Percentiles rank a stretch among this genome's conserved stretches.
These are phyloP conservation scores for Micromussa lordhowensis DNA, from an alignment of 92 coral and sea anemone species.

Conservation along the genomic window DNA sequence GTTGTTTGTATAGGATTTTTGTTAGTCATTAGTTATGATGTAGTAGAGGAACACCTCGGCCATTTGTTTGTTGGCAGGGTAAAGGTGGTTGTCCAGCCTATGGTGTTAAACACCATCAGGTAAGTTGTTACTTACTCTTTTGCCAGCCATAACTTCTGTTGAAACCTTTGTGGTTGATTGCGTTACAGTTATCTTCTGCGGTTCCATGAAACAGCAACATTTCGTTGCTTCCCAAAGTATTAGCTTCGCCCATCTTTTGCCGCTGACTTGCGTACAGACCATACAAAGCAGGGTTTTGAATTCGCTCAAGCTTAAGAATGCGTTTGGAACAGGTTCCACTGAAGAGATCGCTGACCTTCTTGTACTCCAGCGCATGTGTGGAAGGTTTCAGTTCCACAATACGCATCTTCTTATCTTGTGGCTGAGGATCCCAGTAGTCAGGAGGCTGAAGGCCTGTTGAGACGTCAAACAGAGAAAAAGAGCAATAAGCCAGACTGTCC, in stretches of 20 bases:
- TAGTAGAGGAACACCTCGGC: too few relatives aligned
- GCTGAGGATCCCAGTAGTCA: conserved; percentile 63
- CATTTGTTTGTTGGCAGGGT: too few relatives aligned
- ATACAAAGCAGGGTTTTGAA: conserved; percentile 68
- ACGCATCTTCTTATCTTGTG: conserved; percentile 38
- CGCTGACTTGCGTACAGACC: conserved; percentile 56
- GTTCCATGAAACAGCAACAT: conserved; percentile 50
- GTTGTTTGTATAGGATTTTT: too few relatives aligned
- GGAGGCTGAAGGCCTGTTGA: conserved; percentile 28
- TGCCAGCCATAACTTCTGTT: conserved; percentile 62
- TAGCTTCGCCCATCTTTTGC: conserved; percentile 71
- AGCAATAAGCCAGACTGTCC: neutral
- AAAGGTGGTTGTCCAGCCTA: too few relatives aligned
- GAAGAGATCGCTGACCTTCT: conserved; percentile 45
- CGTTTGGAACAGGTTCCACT: conserved; percentile 10
- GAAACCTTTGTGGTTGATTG: conserved; percentile 29
- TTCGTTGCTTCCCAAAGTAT: conserved; percentile 51
- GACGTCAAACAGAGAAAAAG: neutral
- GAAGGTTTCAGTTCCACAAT: conserved; percentile 4
- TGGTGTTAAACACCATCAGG: too few relatives aligned
- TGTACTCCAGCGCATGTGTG: conserved; percentile 27
- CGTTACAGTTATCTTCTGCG: too few relatives aligned
- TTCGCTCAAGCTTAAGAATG: conserved; percentile 50
- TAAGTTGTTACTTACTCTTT: neutral
- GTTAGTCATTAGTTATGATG: too few relatives aligned